Evolutionary conservation across 2,888 invertebrate species (phyloP).

Genomic region (Drosophila kuntzei): DNA sequence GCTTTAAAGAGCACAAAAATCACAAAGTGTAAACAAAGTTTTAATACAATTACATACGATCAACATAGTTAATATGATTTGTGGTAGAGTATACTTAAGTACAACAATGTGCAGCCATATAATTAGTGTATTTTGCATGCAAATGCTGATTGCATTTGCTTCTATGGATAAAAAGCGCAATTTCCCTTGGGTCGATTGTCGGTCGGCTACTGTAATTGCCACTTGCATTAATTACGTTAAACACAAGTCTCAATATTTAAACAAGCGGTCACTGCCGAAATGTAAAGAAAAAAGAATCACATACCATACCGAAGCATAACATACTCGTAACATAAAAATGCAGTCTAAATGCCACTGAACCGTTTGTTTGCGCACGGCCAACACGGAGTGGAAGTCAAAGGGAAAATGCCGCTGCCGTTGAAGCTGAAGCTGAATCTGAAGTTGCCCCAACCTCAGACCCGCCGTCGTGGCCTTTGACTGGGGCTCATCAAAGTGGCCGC

Average conservation of each 20-base stretch:
- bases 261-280: conserved; percentile 56
- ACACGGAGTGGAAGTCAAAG: conserved; percentile 52
- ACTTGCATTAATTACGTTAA: conserved; percentile 78
- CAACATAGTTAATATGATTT: not conserved
- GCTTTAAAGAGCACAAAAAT: no score
- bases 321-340: conserved; percentile 25
- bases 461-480: not conserved
- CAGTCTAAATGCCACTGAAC: conserved; percentile 74
- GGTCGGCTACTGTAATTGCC: conserved; percentile 69
- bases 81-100: conserved; percentile 14
- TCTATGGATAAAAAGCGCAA: conserved; percentile 17
- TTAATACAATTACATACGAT: not conserved
- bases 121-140: conserved; percentile 65
- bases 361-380: conserved; percentile 75
- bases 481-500: conserved; percentile 66
- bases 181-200: conserved; percentile 33
- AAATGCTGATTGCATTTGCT: conserved; percentile 68
- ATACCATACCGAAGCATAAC: conserved; percentile 4
- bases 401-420: conserved; percentile 44
- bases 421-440: conserved; percentile 10
- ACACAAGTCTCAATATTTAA: conserved; percentile 78
- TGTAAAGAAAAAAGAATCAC: conserved; percentile 25
- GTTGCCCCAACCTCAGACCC: not conserved
- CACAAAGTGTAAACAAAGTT: not conserved
- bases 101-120: conserved; percentile 50